Percentiles rank a stretch among this genome's conserved stretches.
Evolutionary conservation across 2,888 invertebrate species (phyloP).

Genomic region (Theristus sp.): DNA sequence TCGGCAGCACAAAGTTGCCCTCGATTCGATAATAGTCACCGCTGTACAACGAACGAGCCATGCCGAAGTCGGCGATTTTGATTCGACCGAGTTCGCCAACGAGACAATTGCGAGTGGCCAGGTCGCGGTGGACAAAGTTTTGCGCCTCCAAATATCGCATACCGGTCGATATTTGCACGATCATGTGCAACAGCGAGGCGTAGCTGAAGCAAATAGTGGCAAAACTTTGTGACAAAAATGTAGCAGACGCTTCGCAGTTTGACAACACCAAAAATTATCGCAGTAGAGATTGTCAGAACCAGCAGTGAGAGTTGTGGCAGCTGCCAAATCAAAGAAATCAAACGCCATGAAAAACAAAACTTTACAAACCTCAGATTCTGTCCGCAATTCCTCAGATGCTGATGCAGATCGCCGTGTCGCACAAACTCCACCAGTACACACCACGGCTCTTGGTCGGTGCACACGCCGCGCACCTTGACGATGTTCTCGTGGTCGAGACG

Average conservation of each 20-base stretch:
- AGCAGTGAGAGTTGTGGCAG: too few relatives aligned
- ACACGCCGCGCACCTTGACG: constrained; percentile 47
- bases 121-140: constrained; percentile 72
- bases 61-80: constrained; percentile 57
- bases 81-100: constrained; percentile 2
- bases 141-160: constrained; percentile 71
- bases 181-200: constrained; percentile 47
- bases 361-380: background rate
- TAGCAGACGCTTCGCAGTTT: too few relatives aligned
- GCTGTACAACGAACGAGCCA: constrained; percentile 57
- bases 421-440: constrained; percentile 75
- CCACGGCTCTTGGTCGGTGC: constrained; percentile 51
- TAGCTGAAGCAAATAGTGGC: constrained; percentile 3
- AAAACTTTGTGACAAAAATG: too few relatives aligned
- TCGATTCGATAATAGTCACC: constrained; percentile 65
- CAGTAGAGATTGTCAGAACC: background rate
- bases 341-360: too few relatives aligned
- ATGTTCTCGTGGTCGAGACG: background rate
- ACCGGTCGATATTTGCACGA: constrained; percentile 65
- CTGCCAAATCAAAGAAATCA: too few relatives aligned
- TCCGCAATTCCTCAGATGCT: constrained; percentile 40
- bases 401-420: constrained; percentile 62
- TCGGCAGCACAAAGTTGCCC: constrained; percentile 51
- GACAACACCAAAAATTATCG: too few relatives aligned
- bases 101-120: constrained; percentile 28